Evolutionary conservation across 2,888 invertebrate species (phyloP).

Genomic region (Chironomus riparius): DNA sequence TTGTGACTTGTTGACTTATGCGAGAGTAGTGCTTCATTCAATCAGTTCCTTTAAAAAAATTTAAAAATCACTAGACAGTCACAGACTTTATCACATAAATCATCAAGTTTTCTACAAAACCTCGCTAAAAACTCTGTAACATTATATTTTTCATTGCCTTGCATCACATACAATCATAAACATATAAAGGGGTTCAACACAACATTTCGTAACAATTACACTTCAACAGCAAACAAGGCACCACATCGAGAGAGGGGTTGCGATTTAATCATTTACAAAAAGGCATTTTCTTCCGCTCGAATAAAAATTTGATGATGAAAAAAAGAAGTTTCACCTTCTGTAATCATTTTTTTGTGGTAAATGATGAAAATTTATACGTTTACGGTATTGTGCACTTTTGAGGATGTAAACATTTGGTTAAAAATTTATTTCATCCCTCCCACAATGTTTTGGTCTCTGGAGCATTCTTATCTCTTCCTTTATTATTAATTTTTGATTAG

Average conservation of each 20-base stretch:
- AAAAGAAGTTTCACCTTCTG: constrained; percentile 13
- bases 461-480: background rate
- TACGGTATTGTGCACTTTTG: background rate
- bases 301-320: background rate
- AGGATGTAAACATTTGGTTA: constrained; percentile 21
- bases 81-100: too few species aligned
- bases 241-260: background rate
- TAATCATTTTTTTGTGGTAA: background rate
- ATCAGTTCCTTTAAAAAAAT: too few species aligned
- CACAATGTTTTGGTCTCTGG: background rate
- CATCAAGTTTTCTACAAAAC: too few species aligned
- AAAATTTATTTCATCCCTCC: background rate
- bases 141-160: background rate
- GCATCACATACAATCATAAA: background rate
- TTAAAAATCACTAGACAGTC: too few species aligned
- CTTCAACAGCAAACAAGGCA: background rate
- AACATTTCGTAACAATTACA: background rate
- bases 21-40: too few species aligned
- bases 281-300: background rate
- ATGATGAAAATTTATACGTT: background rate
- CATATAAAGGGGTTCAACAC: background rate
- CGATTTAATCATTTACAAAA: background rate
- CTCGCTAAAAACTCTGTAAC: background rate
- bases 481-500: constrained; percentile 22
- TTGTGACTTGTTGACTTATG: too few species aligned